Evolutionary conservation across 2,113 vertebrate genomes (phyloP), one percentile per base, ranked within the genome.

Genomic region (Corythornis madagascariensis): DNA sequence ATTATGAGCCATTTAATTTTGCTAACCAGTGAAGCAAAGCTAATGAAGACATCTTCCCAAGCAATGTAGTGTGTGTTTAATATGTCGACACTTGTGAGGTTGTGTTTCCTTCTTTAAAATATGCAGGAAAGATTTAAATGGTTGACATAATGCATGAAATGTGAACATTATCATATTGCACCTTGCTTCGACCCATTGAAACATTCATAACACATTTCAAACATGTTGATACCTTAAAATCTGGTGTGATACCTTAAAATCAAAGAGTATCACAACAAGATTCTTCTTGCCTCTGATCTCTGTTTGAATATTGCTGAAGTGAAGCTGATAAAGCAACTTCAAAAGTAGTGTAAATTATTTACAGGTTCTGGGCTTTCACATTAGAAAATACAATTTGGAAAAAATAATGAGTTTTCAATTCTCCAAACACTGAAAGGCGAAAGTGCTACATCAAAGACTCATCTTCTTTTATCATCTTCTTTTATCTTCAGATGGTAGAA

Each of bases 1-100:
- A 71, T 56, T 87, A 86, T 31, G 72, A 91, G 60, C 48, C 21
- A n/a, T 57, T 94, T 83, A 66, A 67, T 89, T 93, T 91, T 86
- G 69, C 69, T 89, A 85, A 60, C 48, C 45, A 69, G 53, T 72
- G 60, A 91, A 67, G 40, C 40, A 89, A 88, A 93, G 57, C 40
- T 88, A 74, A 88, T 65, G 60, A 89, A 89, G 48, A 83, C 53
- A 45, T 48, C 19, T 94, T 86, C 71, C 78, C 2, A 8, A 88
- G 53, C 26, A 60, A 33, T 10, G 43, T 42, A 60, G 25, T 16
- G 10, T 1, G 3, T 73, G 38, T 87, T 90, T 74, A 87, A 92
- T 67, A 16, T 89, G 60, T 74, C 69, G 53, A 56, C 65, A 74
- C 57, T 85, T 83, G 56, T 74, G 75, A 72, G 92, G 86, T 45